phyloP scores from a whole-genome alignment of 2,888 invertebrate genomes.

The Eristalis intricaria region DNA sequence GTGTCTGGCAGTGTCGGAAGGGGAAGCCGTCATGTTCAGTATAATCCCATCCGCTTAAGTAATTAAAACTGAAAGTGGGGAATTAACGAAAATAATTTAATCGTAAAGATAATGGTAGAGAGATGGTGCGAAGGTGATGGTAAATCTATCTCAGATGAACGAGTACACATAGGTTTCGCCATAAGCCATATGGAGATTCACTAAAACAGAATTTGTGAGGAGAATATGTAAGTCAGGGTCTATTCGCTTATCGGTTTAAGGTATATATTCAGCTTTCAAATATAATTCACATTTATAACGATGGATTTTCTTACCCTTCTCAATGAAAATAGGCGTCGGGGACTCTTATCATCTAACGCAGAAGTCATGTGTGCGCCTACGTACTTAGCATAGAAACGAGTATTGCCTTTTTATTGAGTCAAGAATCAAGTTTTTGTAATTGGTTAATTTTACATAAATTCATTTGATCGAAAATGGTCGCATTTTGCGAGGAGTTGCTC shows the following conservation, averaged over 20 bases:
- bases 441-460: too few relatives aligned
- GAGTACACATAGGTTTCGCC: conserved; percentile 20
- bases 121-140: conserved; percentile 13
- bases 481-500: too few relatives aligned
- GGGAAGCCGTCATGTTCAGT: conserved; percentile 35
- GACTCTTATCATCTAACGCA: neutral
- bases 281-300: neutral
- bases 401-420: too few relatives aligned
- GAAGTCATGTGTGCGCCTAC: neutral
- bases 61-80: conserved; percentile 71
- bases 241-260: neutral
- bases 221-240: conserved; percentile 24
- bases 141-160: conserved; percentile 15
- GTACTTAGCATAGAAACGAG: too few relatives aligned
- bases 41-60: conserved; percentile 69
- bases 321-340: neutral
- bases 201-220: conserved; percentile 36
- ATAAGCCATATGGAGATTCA: conserved; percentile 32
- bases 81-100: conserved; percentile 72
- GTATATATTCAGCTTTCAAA: neutral
- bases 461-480: too few relatives aligned
- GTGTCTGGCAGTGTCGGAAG: conserved; percentile 50
- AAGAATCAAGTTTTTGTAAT: too few relatives aligned
- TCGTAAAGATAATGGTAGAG: conserved; percentile 54
- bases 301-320: neutral